phyloP scores from a whole-genome alignment of 37 sponge, comb jelly and placozoan species.

The Axinella damicornis region DNA sequence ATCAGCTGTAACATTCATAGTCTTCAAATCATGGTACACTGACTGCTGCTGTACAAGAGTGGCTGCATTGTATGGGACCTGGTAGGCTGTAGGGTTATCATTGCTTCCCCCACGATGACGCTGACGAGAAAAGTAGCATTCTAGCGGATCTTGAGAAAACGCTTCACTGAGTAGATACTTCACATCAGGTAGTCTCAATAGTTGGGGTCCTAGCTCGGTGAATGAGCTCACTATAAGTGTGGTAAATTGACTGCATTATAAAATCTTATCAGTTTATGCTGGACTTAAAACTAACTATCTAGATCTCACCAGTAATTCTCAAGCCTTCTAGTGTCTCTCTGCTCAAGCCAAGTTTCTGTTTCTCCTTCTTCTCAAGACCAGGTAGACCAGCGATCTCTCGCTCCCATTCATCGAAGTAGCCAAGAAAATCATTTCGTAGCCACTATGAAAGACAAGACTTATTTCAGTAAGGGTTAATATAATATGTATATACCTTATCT shows the following conservation, averaged over 20 bases:
- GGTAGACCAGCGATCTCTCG: neutral
- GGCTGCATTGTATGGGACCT: conserved; percentile 28
- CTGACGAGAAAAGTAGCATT: no score
- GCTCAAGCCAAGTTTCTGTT: conserved; percentile 19
- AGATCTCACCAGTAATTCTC: conserved; percentile 29
- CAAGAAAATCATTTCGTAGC: conserved; percentile 34
- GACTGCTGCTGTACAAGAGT: neutral
- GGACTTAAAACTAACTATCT: neutral
- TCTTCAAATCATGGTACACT: conserved; percentile 33
- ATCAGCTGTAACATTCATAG: no score
- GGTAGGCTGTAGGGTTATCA: conserved; percentile 39
- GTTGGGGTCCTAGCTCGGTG: conserved; percentile 24
- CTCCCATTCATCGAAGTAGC: conserved; percentile 39
- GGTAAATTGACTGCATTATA: neutral
- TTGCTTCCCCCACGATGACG: no score
- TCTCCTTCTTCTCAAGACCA: neutral
- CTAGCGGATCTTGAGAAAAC: conserved; percentile 42
- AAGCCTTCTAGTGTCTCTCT: conserved; percentile 31
- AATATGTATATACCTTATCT: no score
- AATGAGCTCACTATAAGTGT: neutral
- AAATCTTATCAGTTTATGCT: neutral
- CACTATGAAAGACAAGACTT: neutral
- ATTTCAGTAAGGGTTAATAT: neutral
- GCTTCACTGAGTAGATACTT: conserved; percentile 38
- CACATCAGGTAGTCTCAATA: conserved; percentile 15